Evolutionary conservation across 1,140 invertebrate species (phyloP), one percentile per base, ranked within the genome.

Genomic region (Drosophila pandora): DNA sequence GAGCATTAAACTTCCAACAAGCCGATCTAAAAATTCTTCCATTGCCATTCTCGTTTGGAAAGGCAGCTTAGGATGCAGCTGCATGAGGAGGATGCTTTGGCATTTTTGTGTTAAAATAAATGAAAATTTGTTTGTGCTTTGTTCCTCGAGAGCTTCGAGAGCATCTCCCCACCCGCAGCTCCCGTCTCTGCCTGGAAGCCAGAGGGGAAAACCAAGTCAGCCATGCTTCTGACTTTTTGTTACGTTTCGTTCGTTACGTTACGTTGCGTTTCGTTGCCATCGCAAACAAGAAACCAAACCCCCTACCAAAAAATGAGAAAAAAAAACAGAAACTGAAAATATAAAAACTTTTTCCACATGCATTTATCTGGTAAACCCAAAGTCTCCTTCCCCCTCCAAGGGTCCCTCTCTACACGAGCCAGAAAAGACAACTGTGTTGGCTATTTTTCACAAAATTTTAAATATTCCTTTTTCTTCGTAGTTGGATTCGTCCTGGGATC

Each of bases 81-180:
- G 49, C 58, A 65, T 41, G 25, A 63, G 59, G 52, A 52, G 54
- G 62, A 79, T 84, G 67, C 81, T 85, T 85, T 84, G 81, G 81
- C 72, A 84, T 88, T 87, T 77, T 87, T 88, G 70, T 85, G 82
- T 87, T 87, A 79, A 88, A 88, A 87, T 88, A 87, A 87, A 87
- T 87, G 83, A 87, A 87, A 87, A 87, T 87, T 87, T 87, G 82
- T 87, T 85, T 85, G 82, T 80, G 83, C 82, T 87, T 87, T 85
- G 81, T 81, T 79, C 60, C 80, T 59, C 67, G 67, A 69, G 45
- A 77, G 61, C 77, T 71, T 53, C 30, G 69, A 37, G 28, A 55
- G 55, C 22, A 62, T 48, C 30, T 50, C 58, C 37, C 23, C 13
- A 17, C 17, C 17, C 17, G 17, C 17, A 17, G 17, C 22, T 37